Evolutionary conservation across 1,140 invertebrate species (phyloP), one percentile per base, ranked within the genome.

Genomic region (Ephestia elutella): DNA sequence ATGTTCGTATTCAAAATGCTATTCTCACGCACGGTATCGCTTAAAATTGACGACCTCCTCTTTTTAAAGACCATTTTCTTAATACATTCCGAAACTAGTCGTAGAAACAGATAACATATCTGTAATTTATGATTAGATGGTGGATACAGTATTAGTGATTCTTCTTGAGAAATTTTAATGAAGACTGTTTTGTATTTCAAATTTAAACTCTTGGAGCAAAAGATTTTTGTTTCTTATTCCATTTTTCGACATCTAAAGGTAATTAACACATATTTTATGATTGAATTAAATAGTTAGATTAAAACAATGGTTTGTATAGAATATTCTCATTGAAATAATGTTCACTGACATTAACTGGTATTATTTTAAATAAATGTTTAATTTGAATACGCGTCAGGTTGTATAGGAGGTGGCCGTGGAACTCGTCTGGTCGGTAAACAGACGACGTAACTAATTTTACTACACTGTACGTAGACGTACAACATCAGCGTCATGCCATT

Each of bases 401-500:
- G 20, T 30, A 62, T 62, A 57, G 59, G 28, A 63, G 54, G 48
- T 38, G 53, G 32, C 59, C 49, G 62, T 53, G 51, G 58, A 71
- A 68, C 64, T 66, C 54, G 70, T 69, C 70, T 65, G 62, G 50
- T 53, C 54, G 35, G 56, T 59, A 69, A 71, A 66, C 60, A 68
- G 64, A 72, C 70, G 64, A 72, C 70, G 70, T 72, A 72, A 72
- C 70, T 63, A 69, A 72, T 72, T 66, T 69, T 65, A 69, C 59
- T 77, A 75, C 69, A 69, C 65, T 64, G 59, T 68, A 69, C 68
- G 70, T 71, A 65, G 61, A 65, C 74, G 59, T 68, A 68, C 53
- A 65, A 59, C 68, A n/a, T n/a, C n/a, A 70, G 66, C 72, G 71
- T 76, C 70, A 73, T 73, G 68, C 70, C 66, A 76, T 69, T 67